Evolutionary conservation across 2,113 vertebrate species (phyloP).

Genomic region (Turdus rufiventris): DNA sequence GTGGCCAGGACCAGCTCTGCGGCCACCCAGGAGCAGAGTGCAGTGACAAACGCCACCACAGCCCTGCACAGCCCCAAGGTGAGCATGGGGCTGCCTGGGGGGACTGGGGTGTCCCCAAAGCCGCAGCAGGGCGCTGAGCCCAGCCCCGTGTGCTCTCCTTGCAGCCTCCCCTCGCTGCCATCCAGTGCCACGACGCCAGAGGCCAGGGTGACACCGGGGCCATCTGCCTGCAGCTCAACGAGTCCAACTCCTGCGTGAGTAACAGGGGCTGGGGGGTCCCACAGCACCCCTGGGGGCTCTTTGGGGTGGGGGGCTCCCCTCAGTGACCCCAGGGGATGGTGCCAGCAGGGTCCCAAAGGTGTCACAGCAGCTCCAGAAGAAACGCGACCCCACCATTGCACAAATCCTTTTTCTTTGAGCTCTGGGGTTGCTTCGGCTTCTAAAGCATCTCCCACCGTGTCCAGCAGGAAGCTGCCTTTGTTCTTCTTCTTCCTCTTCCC

Average conservation of each 20-base stretch:
- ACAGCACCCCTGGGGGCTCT: fast-evolving
- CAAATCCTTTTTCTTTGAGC: background rate
- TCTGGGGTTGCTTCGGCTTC: background rate
- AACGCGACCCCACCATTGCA: background rate
- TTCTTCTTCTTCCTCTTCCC: conserved; percentile 35
- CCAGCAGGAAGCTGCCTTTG: background rate
- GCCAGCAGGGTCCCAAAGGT: background rate
- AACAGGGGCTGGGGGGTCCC: background rate
- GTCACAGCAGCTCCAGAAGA: background rate
- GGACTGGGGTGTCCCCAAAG: fast-evolving
- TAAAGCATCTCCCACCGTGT: background rate
- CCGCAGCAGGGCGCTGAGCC: fast-evolving
- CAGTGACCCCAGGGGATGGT: fast-evolving
- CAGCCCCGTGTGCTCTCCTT: background rate
- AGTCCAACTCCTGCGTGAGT: conserved; percentile 72
- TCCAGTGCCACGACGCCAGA: conserved; percentile 39
- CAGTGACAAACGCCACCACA: fast-evolving
- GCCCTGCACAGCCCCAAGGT: background rate
- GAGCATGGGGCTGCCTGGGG: background rate
- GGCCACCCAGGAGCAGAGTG: background rate
- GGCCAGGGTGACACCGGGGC: conserved; percentile 8
- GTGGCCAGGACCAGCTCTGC: fast-evolving
- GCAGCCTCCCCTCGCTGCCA: background rate
- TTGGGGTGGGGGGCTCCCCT: background rate
- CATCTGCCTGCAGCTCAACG: conserved; percentile 65